Evolutionary conservation across 2,797 vertebrate species (phyloP).

Genomic region (Semotilus atromaculatus): DNA sequence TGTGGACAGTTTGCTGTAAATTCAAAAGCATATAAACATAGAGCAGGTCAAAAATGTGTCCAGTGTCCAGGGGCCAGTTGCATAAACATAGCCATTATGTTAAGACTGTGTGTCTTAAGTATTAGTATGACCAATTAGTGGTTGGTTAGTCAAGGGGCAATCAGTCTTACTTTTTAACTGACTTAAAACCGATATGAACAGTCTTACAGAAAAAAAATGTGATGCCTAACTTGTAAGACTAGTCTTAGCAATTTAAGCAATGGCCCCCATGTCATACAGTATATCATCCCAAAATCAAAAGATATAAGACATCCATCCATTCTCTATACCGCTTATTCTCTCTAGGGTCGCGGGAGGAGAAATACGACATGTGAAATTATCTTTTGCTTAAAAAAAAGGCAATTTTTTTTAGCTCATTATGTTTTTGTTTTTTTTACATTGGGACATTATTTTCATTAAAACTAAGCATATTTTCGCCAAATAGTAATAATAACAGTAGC

Average conservation of each 20-base stretch:
- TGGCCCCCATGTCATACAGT: too few relatives aligned
- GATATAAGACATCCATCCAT: background rate
- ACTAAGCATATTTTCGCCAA: background rate
- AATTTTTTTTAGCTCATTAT: too few relatives aligned
- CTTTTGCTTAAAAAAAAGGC: background rate
- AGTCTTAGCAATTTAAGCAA: too few relatives aligned
- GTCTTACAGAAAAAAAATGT: too few relatives aligned
- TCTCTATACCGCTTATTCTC: background rate
- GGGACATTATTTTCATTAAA: background rate
- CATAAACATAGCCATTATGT: background rate
- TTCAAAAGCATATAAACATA: background rate
- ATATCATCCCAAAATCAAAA: background rate
- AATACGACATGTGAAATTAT: background rate
- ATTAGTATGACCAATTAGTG: background rate
- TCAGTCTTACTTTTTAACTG: background rate
- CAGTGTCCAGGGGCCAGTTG: background rate
- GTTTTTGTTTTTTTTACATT: background rate
- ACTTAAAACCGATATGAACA: too few relatives aligned
- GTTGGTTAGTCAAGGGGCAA: background rate
- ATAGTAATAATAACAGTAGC: background rate
- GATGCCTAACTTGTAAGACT: too few relatives aligned
- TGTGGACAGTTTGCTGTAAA: background rate
- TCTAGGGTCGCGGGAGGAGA: too few relatives aligned
- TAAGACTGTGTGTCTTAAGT: background rate
- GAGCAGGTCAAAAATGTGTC: background rate